Conservation (phyloP, 2,113 vertebrate species). For the Montifringilla adamsi region DNA sequence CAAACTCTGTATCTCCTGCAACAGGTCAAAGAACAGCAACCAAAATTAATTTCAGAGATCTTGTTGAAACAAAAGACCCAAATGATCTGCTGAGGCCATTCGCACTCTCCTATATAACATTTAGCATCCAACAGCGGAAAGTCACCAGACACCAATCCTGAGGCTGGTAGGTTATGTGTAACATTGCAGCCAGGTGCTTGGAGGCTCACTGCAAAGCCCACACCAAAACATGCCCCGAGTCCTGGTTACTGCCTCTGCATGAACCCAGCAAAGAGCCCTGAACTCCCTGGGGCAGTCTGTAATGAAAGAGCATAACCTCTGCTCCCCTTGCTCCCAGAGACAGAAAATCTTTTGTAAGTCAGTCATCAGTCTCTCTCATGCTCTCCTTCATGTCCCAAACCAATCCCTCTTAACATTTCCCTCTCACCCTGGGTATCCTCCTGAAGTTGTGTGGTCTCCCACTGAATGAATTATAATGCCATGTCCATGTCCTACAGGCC, state of each 20-base stretch:
- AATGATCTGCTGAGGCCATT: neutral
- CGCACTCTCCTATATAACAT: neutral
- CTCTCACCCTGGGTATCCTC: neutral
- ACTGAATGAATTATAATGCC: neutral
- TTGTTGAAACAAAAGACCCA: neutral
- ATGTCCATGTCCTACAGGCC: neutral
- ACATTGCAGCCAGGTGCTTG: neutral
- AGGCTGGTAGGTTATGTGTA: neutral
- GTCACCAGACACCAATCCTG: neutral
- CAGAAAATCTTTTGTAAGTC: neutral
- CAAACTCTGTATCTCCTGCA: conserved; percentile 95
- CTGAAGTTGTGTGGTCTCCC: neutral
- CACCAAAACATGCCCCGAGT: neutral
- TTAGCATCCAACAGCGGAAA: neutral
- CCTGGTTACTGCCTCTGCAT: neutral
- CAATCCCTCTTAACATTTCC: neutral
- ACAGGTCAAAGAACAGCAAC: neutral
- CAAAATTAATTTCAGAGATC: neutral
- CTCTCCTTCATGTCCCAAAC: neutral
- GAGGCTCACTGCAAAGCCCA: neutral
- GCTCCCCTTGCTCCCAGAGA: neutral
- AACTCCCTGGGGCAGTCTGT: neutral
- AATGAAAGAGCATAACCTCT: neutral
- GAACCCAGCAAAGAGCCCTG: neutral
- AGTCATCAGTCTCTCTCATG: neutral